These are phyloP conservation scores for Arnoldichthys spilopterus DNA, from an alignment of 2,797 vertebrate species.

Conservation along the genomic window DNA sequence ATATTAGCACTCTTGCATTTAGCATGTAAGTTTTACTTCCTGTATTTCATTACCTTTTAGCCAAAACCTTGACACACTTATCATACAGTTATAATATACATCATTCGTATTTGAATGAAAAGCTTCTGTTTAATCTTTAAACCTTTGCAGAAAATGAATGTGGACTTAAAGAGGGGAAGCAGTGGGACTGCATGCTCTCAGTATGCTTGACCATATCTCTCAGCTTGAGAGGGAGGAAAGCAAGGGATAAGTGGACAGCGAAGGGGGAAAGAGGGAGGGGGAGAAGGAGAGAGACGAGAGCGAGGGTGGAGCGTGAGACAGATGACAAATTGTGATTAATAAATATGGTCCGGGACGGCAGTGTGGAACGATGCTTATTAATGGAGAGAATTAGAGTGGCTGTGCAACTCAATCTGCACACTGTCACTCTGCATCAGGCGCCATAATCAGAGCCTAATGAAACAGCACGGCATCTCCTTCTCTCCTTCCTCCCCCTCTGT, in stretches of 20 bases:
- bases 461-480: constrained; percentile 67
- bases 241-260: constrained; percentile 72
- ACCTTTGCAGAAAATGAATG: constrained; percentile 66
- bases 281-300: constrained; percentile 53
- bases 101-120: constrained; percentile 62
- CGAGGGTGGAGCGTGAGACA: constrained; percentile 75
- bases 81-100: constrained; percentile 23
- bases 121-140: constrained; percentile 65
- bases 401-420: constrained; percentile 85
- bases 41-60: constrained; percentile 31
- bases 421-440: constrained; percentile 86
- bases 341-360: constrained; percentile 81
- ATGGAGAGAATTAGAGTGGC: constrained; percentile 85
- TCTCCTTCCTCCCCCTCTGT: constrained; percentile 2
- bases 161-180: constrained; percentile 62
- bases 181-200: constrained; percentile 66
- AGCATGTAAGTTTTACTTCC: constrained; percentile 3
- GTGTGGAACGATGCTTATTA: constrained; percentile 82
- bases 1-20: background rate
- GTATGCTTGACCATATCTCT: constrained; percentile 80
- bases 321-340: constrained; percentile 89
- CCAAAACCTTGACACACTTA: constrained; percentile 32
- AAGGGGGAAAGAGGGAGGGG: constrained; percentile 58
- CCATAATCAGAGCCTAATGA: constrained; percentile 84
- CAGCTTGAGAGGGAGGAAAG: constrained; percentile 65